These are phyloP conservation scores for Scaptomyza parva DNA, from an alignment of 2,888 invertebrate species.

Conservation along the genomic window DNA sequence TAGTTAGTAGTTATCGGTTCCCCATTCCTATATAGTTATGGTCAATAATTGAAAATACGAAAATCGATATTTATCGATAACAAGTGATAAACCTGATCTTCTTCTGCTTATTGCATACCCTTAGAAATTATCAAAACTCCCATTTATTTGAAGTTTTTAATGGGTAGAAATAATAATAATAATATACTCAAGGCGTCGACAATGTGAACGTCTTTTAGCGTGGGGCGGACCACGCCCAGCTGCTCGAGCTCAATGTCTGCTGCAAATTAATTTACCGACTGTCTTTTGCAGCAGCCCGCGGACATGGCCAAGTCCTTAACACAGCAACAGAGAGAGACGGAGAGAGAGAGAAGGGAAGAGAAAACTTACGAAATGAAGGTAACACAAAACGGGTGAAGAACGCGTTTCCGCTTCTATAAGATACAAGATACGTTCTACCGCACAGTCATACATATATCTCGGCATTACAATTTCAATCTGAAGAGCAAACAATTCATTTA, in stretches of 20 bases:
- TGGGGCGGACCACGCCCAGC: constrained; percentile 72
- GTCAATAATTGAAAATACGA: too few relatives aligned
- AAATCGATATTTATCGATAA: neutral
- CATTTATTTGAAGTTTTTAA: neutral
- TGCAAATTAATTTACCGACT: constrained; percentile 80
- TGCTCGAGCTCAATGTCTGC: constrained; percentile 63
- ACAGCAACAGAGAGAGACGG: constrained; percentile 11
- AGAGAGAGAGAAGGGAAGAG: neutral
- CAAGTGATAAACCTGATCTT: neutral
- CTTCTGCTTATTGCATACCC: neutral
- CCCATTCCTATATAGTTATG: too few relatives aligned
- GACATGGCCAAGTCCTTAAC: constrained; percentile 47
- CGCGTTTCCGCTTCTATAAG: constrained; percentile 3
- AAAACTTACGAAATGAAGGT: constrained; percentile 23
- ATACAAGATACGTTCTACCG: neutral
- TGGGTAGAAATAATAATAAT: constrained; percentile 29
- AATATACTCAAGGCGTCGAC: constrained; percentile 47
- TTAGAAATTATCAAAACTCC: neutral
- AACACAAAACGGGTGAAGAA: constrained; percentile 19
- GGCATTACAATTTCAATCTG: constrained; percentile 65
- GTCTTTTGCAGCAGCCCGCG: constrained; percentile 59
- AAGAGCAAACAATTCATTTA: constrained; percentile 49
- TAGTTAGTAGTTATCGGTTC: too few relatives aligned
- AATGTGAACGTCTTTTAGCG: constrained; percentile 16
- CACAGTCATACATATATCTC: constrained; percentile 11